phyloP scores from a whole-genome alignment of 2,113 vertebrate genomes.

The Psettodes erumei region DNA sequence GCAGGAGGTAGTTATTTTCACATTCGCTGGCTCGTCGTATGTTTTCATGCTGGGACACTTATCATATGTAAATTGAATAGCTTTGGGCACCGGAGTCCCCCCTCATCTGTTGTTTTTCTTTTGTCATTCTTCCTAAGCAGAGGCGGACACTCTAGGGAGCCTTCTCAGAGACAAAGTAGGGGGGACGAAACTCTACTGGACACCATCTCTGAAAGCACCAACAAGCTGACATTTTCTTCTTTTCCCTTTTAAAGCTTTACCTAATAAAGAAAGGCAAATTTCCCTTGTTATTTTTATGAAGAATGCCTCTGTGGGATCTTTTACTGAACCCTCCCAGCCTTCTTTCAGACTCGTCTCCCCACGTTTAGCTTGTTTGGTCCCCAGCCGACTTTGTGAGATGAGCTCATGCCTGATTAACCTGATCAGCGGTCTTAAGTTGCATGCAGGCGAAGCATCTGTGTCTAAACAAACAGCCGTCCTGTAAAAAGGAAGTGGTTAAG shows the following conservation, averaged over 20 bases:
- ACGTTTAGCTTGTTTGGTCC: conserved; percentile 30
- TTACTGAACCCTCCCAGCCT: conserved; percentile 25
- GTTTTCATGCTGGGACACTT: conserved; percentile 74
- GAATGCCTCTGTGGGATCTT: conserved; percentile 44
- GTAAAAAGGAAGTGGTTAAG: conserved; percentile 56
- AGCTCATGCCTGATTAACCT: conserved; percentile 30
- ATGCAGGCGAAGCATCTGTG: conserved; percentile 35
- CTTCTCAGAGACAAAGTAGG: conserved; percentile 42
- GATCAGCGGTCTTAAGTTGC: conserved; percentile 49
- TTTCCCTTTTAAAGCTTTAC: conserved; percentile 14
- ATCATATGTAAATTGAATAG: conserved; percentile 79
- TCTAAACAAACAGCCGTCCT: conserved; percentile 66
- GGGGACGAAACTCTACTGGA: conserved; percentile 69
- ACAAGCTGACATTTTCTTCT: conserved; percentile 20
- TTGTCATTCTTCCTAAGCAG: conserved; percentile 61
- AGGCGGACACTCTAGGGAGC: conserved; percentile 55
- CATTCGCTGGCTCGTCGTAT: conserved; percentile 67
- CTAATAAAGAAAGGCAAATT: conserved; percentile 43
- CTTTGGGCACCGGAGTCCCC: conserved; percentile 45
- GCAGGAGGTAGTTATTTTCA: conserved; percentile 66
- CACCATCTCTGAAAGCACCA: conserved; percentile 43
- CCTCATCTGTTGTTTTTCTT: conserved; percentile 76
- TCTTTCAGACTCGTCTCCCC: conserved; percentile 18
- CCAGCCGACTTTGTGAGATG: conserved; percentile 32
- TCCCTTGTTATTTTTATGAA: conserved; percentile 1